Base-by-base conservation (phyloP, 2,797 vertebrate species). In the Liasis olivaceus region DNA sequence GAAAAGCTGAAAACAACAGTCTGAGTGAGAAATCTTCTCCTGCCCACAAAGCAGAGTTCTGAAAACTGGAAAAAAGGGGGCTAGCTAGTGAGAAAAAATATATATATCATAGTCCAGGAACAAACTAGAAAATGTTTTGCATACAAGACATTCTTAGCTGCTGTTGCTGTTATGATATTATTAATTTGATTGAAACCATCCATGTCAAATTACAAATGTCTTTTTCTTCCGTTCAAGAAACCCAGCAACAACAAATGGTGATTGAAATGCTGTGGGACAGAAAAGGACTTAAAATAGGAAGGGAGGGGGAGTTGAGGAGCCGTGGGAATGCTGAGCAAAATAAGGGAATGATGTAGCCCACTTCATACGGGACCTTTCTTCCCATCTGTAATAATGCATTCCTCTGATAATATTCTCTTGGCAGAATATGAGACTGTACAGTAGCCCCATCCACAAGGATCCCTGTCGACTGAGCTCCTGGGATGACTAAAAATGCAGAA, bases 401-500 rank as follows among this genome's bases (percentile, higher is more conserved):
- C 84, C 81, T n/a, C n/a, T 36, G 72, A 85, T 36, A 47, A 17
- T 64, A 9, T 17, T 91, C 91, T 90, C 56, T 94, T 72, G 84
- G 60, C 62, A 90, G 58, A 89, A 94, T 93, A 72, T 12, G 7
- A 95, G 87, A 94, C 62, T 87, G 93, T 93, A 15, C 62, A 91
- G 81, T 36, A 89, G 87, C 20, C 56, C 24, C 11, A 4, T 0
- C 92, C 91, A 15, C 47, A 26, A 42, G 42, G 72, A 81, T 94
- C 56, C 63, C 24, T 87, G 92, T 8, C 15, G 91, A 90, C 77
- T 92, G 87, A 62, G 54, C 63, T 91, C 92, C 63, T 28, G 42
- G 62, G 54, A 77, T n/a, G 94, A 88, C 90, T 84, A 26, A 20
- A 94, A 91, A 95, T 96, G 91, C 36, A 92, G 87, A 88, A 91